These are phyloP conservation scores for Apotomis betuletana DNA, from an alignment of 2,888 invertebrate genomes.

Conservation along the genomic window DNA sequence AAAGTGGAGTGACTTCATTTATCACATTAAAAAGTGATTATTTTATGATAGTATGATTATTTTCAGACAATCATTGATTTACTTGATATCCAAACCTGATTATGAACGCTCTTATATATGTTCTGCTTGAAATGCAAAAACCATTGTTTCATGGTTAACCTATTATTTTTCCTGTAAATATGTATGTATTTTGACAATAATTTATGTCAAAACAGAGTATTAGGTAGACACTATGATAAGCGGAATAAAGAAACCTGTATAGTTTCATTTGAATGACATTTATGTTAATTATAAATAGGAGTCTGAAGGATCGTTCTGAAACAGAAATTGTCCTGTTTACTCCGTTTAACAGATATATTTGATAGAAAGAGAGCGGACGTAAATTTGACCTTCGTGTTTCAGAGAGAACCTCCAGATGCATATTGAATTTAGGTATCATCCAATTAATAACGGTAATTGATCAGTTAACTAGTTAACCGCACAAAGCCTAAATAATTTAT, in stretches of 20 bases:
- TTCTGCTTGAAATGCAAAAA: slow-evolving; percentile 18
- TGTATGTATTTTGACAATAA: slow-evolving; percentile 42
- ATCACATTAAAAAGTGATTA: slow-evolving; percentile 22
- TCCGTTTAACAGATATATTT: background rate
- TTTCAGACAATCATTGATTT: slow-evolving; percentile 21
- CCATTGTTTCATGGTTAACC: slow-evolving; percentile 19
- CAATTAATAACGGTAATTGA: slow-evolving; percentile 29
- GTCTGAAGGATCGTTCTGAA: slow-evolving; percentile 14
- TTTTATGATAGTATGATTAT: slow-evolving; percentile 18
- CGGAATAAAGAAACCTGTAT: slow-evolving; percentile 44
- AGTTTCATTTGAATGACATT: slow-evolving; percentile 30
- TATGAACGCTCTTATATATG: background rate
- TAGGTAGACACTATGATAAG: slow-evolving; percentile 58
- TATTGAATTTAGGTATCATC: slow-evolving; percentile 25
- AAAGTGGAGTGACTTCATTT: slow-evolving; percentile 22
- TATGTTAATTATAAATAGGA: slow-evolving; percentile 19
- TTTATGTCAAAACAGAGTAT: slow-evolving; percentile 46
- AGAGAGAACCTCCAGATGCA: slow-evolving; percentile 1
- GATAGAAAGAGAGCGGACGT: background rate
- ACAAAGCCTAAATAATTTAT: slow-evolving; percentile 14
- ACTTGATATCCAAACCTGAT: slow-evolving; percentile 11
- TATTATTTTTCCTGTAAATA: slow-evolving; percentile 41
- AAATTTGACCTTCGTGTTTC: background rate
- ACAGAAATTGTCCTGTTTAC: slow-evolving; percentile 1
- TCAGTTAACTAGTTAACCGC: slow-evolving; percentile 19